phyloP scores from a whole-genome alignment of 2,797 vertebrate species.

The Austrolebias charrua region DNA sequence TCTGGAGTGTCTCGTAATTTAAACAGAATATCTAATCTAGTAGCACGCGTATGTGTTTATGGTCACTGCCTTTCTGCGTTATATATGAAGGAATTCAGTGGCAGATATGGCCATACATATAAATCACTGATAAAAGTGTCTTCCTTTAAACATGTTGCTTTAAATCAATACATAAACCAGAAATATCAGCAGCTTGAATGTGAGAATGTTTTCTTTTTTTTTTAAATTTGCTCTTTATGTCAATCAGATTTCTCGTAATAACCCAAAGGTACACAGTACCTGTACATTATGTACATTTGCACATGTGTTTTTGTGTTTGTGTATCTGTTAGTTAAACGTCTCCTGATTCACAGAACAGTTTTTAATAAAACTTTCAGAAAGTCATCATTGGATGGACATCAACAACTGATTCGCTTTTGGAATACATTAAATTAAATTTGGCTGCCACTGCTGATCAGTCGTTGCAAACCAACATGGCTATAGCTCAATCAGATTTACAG shows the following conservation, averaged over 20 bases:
- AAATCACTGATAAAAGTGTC: neutral
- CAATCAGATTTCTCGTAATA: conserved; percentile 1
- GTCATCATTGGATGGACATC: too few relatives aligned
- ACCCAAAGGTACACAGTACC: neutral
- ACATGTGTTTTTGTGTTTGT: too few relatives aligned
- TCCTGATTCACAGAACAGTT: too few relatives aligned
- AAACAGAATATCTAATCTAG: neutral
- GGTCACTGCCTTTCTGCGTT: neutral
- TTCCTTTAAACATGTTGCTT: neutral
- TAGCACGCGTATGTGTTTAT: neutral
- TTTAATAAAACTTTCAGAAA: too few relatives aligned
- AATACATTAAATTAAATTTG: too few relatives aligned
- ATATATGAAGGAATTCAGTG: conserved; percentile 13
- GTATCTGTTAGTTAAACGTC: too few relatives aligned
- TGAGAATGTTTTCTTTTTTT: too few relatives aligned
- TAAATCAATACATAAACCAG: neutral
- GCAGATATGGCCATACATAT: conserved; percentile 4
- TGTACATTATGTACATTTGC: too few relatives aligned
- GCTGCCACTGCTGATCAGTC: too few relatives aligned
- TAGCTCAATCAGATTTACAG: too few relatives aligned
- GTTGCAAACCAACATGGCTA: too few relatives aligned
- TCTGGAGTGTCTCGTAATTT: neutral
- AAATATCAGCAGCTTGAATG: neutral
- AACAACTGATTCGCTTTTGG: too few relatives aligned
- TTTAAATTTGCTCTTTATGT: neutral